Evolutionary conservation across 2,113 vertebrate species (phyloP), one percentile per base, ranked within the genome.

Genomic region (Dolichotis patagonum): DNA sequence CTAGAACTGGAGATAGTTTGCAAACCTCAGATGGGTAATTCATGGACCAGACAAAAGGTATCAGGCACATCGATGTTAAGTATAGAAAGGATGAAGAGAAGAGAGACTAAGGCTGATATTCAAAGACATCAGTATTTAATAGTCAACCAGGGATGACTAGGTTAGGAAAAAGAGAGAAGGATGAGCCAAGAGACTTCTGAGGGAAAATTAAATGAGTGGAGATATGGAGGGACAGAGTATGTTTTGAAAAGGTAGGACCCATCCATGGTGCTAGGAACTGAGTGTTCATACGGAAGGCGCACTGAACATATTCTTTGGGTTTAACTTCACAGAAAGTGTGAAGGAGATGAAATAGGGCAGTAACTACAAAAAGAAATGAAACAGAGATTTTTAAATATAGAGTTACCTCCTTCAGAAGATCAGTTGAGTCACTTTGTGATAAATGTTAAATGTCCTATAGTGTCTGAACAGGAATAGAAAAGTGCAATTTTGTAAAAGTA

Each of bases 351-450:
- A 60, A 81, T 63, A 78, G 56, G 67, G 32, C 92, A 35, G 35
- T 60, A 93, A 88, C 77, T 96, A 90, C 77, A 88, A 80, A 93
- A 84, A 92, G 30, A 88, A 96, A 32, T 62, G 19, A 16, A 65
- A 78, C 35, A 67, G 58, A 89, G 73, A 28, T 67, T 58, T 85
- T 97, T 91, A 73, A 80, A 49, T 85, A 73, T 65, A 71, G 60
- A 96, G 54, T 94, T 92, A 52, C 58, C n/a, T 81, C 46, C 85
- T 96, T 97, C 78, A 87, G 56, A 94, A 94, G 93, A 56, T 43
- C 95, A 86, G 69, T 94, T 88, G 81, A 77, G 41, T 96, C 32
- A 94, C 32, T 94, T 87, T 95, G 32, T 94, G 82, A 96, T 94
- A 95, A 94, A 80, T 73, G 19, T 91, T 94, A 89, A 95, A 90